Conservation (phyloP, 2,888 invertebrate genomes). For the Euproctis similis region DNA sequence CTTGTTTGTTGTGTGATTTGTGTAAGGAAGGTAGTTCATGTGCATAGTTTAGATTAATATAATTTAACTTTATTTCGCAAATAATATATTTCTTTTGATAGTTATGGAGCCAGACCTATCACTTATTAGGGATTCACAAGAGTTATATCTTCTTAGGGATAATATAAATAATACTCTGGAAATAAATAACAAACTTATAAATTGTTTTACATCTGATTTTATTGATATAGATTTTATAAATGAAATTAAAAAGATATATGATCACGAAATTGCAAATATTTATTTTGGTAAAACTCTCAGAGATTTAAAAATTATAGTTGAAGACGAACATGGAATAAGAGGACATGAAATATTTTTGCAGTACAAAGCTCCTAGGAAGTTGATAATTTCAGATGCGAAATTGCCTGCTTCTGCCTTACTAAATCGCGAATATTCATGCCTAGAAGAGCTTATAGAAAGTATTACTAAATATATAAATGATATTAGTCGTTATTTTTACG, state of each 20-base stretch:
- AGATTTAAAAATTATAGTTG: conserved; percentile 44
- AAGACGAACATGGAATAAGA: conserved; percentile 33
- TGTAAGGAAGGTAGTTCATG: no score
- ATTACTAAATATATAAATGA: conserved; percentile 34
- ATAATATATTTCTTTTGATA: no score
- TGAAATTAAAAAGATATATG: conserved; percentile 33
- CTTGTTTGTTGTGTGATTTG: conserved; percentile 3
- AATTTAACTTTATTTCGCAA: no score
- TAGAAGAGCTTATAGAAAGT: conserved; percentile 36
- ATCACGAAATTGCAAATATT: conserved; percentile 20
- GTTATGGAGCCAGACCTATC: no score
- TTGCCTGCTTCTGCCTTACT: conserved; percentile 43
- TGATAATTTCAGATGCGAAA: conserved; percentile 32
- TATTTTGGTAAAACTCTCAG: conserved; percentile 53
- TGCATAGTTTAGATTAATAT: no score
- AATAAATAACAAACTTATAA: conserved; percentile 1
- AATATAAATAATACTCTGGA: conserved; percentile 9
- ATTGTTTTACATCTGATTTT: conserved; percentile 25
- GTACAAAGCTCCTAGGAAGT: conserved; percentile 36
- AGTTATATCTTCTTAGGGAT: conserved; percentile 3
- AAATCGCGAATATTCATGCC: conserved; percentile 36
- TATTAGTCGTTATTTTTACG: conserved; percentile 44
- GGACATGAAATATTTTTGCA: conserved; percentile 43
- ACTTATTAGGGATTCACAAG: neutral
- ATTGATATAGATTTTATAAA: conserved; percentile 41